phyloP scores from a whole-genome alignment of 2,888 invertebrate species.

The Eupeodes luniger region DNA sequence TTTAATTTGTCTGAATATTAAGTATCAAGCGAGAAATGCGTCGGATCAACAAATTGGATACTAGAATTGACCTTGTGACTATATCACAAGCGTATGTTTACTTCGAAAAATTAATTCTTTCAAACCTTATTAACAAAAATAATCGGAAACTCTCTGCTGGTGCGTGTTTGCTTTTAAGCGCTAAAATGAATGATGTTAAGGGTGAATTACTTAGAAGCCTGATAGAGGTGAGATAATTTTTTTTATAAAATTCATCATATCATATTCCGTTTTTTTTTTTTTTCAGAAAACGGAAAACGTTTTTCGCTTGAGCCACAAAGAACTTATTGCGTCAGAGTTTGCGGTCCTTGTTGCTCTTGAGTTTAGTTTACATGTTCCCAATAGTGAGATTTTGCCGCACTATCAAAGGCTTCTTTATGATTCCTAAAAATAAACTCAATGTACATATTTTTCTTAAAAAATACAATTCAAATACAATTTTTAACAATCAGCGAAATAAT shows the following conservation, averaged over 20 bases:
- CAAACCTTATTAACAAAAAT: conserved; percentile 95
- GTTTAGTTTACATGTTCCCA: conserved; percentile 96
- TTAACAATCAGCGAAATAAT: too few species aligned
- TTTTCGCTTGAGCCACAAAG: conserved; percentile 95
- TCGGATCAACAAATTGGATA: conserved; percentile 94
- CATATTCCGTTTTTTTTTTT: conserved; percentile 40
- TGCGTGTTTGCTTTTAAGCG: conserved; percentile 95
- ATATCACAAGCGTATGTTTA: conserved; percentile 99
- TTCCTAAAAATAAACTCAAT: conserved; percentile 87
- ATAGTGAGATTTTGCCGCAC: conserved; percentile 96
- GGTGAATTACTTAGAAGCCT: conserved; percentile 93
- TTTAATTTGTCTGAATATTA: not conserved
- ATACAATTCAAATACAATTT: too few species aligned
- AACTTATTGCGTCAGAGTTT: conserved; percentile 96
- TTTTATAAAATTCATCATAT: not conserved
- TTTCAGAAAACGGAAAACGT: conserved; percentile 94
- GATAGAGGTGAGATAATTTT: conserved; percentile 89
- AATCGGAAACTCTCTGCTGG: conserved; percentile 98
- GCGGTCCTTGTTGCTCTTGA: conserved; percentile 97
- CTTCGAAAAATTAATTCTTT: conserved; percentile 97
- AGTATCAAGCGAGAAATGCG: conserved; percentile 98
- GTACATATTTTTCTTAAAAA: not conserved
- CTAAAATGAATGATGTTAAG: conserved; percentile 98
- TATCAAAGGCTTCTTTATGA: conserved; percentile 97
- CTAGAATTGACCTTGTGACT: conserved; percentile 93